These are phyloP conservation scores for Andrena cerasifolii DNA, from an alignment of 1,140 invertebrate genomes.

Conservation along the genomic window DNA sequence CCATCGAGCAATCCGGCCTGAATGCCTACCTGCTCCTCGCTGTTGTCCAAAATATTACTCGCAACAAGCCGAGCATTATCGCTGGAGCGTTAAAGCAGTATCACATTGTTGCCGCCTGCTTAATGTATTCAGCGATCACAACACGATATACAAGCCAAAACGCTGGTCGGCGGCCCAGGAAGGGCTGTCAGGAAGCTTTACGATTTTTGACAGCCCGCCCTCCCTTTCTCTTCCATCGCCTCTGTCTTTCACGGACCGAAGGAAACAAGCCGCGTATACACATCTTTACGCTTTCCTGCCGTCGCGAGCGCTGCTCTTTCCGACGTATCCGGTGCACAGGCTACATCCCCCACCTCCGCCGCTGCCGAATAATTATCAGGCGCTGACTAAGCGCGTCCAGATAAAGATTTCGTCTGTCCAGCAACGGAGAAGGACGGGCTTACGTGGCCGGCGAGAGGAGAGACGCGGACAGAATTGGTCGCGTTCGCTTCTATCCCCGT, in stretches of 20 bases:
- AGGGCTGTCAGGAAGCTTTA: conserved; percentile 19
- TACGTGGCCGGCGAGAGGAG: neutral
- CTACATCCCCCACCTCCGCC: conserved; percentile 2
- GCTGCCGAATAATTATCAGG: conserved; percentile 60
- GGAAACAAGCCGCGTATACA: conserved; percentile 13
- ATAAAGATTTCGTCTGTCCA: conserved; percentile 36
- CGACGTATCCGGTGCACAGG: conserved; percentile 46
- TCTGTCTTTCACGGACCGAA: neutral
- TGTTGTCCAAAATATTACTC: conserved; percentile 1
- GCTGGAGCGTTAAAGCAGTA: conserved; percentile 28
- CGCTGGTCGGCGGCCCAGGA: neutral
- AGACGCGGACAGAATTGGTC: conserved; percentile 38
- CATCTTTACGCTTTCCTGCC: conserved; percentile 49
- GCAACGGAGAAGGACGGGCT: neutral
- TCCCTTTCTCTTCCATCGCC: neutral
- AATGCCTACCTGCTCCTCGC: neutral
- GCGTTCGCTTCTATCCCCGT: conserved; percentile 10
- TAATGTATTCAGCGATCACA: conserved; percentile 19
- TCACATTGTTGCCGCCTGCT: neutral
- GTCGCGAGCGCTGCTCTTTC: conserved; percentile 44
- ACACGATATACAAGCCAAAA: conserved; percentile 14
- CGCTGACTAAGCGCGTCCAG: conserved; percentile 58
- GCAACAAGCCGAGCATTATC: conserved; percentile 20
- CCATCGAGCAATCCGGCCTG: neutral
- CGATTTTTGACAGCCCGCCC: conserved; percentile 6